Base-by-base conservation (phyloP, 2,113 vertebrate species). In the Forbesichthys papilliferus region DNA sequence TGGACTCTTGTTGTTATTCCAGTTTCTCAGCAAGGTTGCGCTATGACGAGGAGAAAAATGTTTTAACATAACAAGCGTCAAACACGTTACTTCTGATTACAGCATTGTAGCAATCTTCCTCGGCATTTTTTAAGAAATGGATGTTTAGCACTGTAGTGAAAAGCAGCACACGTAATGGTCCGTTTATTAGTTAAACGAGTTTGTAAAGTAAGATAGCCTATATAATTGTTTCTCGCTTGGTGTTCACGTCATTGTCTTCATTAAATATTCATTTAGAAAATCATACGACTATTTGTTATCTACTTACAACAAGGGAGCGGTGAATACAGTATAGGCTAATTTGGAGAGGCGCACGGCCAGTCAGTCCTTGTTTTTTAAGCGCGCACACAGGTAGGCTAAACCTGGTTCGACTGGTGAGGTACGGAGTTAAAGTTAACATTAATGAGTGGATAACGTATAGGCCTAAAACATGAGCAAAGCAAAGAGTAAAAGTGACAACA, bases 401-500 rank as follows among this genome's bases (percentile, higher is more conserved):
- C 16, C 10, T 16, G 3, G 20, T 18, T 10, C 10, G 20, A 56
- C 54, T 9, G 5, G 7, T 56, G 16, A 20, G 53, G 53, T 54
- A 53, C 51, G 51, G 5, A 14, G 1, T 56, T 16, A 18, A 56
- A n/a, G 20, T 20, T 9, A 18, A 16, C 10, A 5, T 16, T n/a
- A 64, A 3, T 12, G 46, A 9, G 51, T 64, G 68, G 36, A 5
- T 1, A 49, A n/a, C 13, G 5, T 34, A 0, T 3, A 27, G 27
- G 0, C 53, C 27, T 27, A 27, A 27, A 80, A 71, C 3, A 93
- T 93, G 92, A 89, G 87, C 51, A 91, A 91, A 60, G 55, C 78
- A 0, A 93, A 92, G 81, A 91, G 54, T 14, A 93, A 93, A 69
- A 84, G n/a, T 10, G 91, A 93, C 2, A 91, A 93, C 61, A 92